These are phyloP conservation scores for Galaxias olidus DNA, from an alignment of 2,797 vertebrate genomes.

Conservation along the genomic window DNA sequence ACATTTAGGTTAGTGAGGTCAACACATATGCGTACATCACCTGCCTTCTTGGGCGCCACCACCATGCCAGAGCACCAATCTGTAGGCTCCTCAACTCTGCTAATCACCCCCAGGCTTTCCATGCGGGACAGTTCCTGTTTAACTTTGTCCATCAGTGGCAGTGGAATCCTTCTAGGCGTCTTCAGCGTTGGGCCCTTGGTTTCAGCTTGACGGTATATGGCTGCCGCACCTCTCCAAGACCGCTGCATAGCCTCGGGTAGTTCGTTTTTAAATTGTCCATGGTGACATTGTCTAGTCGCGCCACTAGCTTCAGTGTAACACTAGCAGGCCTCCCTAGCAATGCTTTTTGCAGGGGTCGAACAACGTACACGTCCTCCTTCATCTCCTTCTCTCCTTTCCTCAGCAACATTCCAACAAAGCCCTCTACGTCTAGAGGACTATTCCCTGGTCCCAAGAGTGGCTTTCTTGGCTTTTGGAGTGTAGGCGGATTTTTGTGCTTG, in stretches of 20 bases:
- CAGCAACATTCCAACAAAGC: not conserved
- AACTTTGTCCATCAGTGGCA: conserved; percentile 20
- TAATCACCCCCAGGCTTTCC: conserved; percentile 10
- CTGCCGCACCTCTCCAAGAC: conserved; percentile 4
- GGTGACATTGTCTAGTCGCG: conserved; percentile 1
- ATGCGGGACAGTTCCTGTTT: conserved; percentile 19
- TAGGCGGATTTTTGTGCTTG: too few species aligned
- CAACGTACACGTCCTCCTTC: conserved; percentile 2
- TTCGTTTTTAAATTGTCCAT: not conserved
- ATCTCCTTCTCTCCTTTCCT: not conserved
- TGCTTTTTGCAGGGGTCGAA: conserved; percentile 9
- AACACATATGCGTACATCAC: not conserved
- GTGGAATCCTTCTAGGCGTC: conserved; percentile 2
- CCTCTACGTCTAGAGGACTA: not conserved
- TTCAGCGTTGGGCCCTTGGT: conserved; percentile 6
- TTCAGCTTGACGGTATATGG: conserved; percentile 20
- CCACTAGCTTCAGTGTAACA: conserved; percentile 7
- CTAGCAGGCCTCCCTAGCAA: conserved; percentile 10
- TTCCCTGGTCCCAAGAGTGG: conserved; percentile 9
- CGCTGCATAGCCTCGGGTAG: conserved; percentile 16
- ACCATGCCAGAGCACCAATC: conserved; percentile 19
- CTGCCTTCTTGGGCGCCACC: conserved; percentile 8
- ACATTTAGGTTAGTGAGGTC: conserved; percentile 5
- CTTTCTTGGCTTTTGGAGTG: too few species aligned
- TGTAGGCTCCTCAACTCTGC: conserved; percentile 1